Evolutionary conservation across 2,797 vertebrate genomes (phyloP).

Genomic region (Orientallactaga sibirica): DNA sequence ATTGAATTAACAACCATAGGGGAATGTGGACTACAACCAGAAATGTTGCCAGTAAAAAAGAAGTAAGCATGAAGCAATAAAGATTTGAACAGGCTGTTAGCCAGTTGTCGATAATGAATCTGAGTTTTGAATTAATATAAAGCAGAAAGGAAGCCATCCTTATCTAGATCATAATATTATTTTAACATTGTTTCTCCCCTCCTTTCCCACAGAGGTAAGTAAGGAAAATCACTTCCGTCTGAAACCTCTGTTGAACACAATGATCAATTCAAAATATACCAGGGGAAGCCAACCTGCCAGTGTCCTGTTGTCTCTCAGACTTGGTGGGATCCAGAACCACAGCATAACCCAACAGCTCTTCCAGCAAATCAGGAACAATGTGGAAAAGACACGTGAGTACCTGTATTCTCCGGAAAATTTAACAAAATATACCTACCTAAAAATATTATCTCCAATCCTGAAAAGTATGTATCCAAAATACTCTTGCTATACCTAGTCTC

Average conservation of each 20-base stretch:
- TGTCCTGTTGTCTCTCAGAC: constrained; percentile 68
- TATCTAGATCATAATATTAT: background rate
- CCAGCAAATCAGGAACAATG: background rate
- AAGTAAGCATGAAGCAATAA: fast-evolving
- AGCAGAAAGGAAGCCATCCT: background rate
- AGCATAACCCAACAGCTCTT: background rate
- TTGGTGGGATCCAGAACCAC: constrained; percentile 45
- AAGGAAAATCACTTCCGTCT: background rate
- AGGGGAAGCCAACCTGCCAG: background rate
- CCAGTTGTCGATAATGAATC: background rate
- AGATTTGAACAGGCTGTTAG: background rate
- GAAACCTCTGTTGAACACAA: constrained; percentile 39
- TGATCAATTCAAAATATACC: constrained; percentile 12
- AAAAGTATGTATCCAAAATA: background rate
- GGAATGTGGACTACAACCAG: background rate
- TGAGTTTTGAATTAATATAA: background rate
- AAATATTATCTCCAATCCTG: background rate
- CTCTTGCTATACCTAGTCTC: background rate
- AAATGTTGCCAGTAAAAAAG: background rate
- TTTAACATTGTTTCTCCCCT: background rate
- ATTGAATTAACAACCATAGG: background rate
- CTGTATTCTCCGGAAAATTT: background rate
- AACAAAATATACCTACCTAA: background rate
- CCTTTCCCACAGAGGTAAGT: constrained; percentile 52
- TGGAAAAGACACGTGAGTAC: constrained; percentile 19